Evolutionary conservation across 2,888 invertebrate species (phyloP).

Genomic region (Liodrosophila aerea): DNA sequence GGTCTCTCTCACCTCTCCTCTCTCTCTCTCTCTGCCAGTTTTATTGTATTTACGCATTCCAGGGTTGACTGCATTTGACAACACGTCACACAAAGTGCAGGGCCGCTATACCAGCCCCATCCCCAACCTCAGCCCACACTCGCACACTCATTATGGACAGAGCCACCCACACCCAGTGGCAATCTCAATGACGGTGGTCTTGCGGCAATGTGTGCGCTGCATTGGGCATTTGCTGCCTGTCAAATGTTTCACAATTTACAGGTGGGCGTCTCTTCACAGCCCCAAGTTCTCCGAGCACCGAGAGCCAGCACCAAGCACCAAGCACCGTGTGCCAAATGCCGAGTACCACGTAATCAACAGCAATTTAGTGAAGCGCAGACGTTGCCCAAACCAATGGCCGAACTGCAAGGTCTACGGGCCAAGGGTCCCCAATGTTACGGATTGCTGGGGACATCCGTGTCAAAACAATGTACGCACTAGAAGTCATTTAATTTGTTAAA

Average conservation of each 20-base stretch:
- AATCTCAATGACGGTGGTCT: conserved; percentile 45
- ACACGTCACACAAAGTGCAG: conserved; percentile 55
- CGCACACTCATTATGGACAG: background rate
- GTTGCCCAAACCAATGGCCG: conserved; percentile 28
- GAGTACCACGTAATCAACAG: conserved; percentile 51
- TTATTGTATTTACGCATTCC: conserved; percentile 26
- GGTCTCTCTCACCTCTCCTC: conserved; percentile 18
- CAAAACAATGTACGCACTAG: conserved; percentile 79
- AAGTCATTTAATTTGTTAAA: conserved; percentile 83
- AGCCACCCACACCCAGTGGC: conserved; percentile 13
- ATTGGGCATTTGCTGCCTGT: conserved; percentile 34
- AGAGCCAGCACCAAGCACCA: conserved; percentile 29
- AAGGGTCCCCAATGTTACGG: conserved; percentile 11
- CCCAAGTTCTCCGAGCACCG: conserved; percentile 11
- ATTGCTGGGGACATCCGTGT: conserved; percentile 63
- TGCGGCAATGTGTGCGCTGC: conserved; percentile 15
- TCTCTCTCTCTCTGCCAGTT: conserved; percentile 6
- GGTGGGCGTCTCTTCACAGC: conserved; percentile 37
- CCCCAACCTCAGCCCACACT: background rate
- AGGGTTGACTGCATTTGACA: conserved; percentile 70
- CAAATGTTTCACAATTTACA: conserved; percentile 53
- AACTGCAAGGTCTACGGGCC: background rate
- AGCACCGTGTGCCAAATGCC: conserved; percentile 11
- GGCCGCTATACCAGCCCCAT: conserved; percentile 15
- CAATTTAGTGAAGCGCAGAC: conserved; percentile 67